Conservation (phyloP, 1,140 invertebrate species). For the Aphaenogaster floridana region DNA sequence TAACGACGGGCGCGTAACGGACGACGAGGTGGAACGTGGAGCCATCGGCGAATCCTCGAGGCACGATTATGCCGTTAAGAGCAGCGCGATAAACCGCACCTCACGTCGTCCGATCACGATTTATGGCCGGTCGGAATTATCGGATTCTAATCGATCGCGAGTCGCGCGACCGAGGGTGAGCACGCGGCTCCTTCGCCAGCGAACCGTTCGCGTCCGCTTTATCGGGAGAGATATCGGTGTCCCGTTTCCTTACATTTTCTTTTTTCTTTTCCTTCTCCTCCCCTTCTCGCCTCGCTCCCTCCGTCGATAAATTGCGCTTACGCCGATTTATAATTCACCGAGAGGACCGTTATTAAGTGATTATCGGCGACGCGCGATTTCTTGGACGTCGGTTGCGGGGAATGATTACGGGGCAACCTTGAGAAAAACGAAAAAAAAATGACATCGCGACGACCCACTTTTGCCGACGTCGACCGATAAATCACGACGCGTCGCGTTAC, state of each 20-base stretch:
- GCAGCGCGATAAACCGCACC: conserved; percentile 32
- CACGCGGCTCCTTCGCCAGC: background rate
- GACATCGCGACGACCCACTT: conserved; percentile 35
- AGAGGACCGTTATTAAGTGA: conserved; percentile 25
- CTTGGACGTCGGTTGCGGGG: background rate
- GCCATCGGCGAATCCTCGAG: background rate
- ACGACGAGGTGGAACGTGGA: background rate
- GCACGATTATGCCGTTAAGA: conserved; percentile 5
- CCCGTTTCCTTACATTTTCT: background rate
- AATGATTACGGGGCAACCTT: conserved; percentile 25
- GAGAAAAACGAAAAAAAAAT: conserved; percentile 37
- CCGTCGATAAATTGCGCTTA: conserved; percentile 23
- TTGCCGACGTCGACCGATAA: conserved; percentile 28
- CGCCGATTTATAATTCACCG: conserved; percentile 15
- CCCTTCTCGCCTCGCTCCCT: background rate
- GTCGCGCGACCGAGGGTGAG: background rate
- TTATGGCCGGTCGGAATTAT: conserved; percentile 9
- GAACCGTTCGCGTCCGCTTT: background rate
- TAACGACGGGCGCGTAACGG: background rate
- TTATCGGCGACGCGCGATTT: conserved; percentile 27
- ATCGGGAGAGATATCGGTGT: background rate
- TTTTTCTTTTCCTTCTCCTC: background rate
- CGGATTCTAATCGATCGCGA: conserved; percentile 33
- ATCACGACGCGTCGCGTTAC: conserved; percentile 11
- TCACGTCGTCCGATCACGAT: background rate